Conservation (phyloP, 2,113 vertebrate genomes). For the Edolisoma coerulescens region DNA sequence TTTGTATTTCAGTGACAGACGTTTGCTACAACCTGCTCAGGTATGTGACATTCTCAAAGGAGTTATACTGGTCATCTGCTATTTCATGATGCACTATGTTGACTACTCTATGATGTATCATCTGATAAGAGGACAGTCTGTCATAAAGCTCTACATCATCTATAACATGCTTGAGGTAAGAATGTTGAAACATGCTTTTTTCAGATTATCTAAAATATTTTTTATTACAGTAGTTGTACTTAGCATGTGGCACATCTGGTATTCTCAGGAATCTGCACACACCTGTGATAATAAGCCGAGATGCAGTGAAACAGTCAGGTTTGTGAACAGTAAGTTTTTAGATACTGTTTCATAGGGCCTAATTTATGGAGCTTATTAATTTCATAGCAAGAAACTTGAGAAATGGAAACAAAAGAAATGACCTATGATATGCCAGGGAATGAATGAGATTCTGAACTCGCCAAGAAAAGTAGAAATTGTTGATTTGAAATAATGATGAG, state of each 20-base stretch:
- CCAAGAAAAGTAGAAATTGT: neutral
- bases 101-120: conserved; percentile 99
- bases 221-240: neutral
- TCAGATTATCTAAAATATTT: neutral
- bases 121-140: conserved; percentile 94
- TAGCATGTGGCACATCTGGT: neutral
- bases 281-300: neutral
- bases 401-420: neutral
- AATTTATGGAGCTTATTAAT: neutral
- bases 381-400: neutral
- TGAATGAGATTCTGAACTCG: neutral
- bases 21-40: conserved; percentile 94
- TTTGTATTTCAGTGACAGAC: conserved; percentile 81
- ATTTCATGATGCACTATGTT: conserved; percentile 97
- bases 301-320: neutral
- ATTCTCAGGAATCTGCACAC: neutral
- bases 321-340: neutral
- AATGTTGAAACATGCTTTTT: neutral
- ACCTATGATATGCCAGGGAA: neutral
- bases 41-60: conserved; percentile 97
- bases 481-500: neutral
- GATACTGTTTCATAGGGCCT: neutral
- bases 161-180: conserved; percentile 99
- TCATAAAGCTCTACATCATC: conserved; percentile 99
- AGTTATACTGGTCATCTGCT: conserved; percentile 91